Base-by-base conservation (phyloP, 2,888 invertebrate genomes). In the Lapara coniferarum region DNA sequence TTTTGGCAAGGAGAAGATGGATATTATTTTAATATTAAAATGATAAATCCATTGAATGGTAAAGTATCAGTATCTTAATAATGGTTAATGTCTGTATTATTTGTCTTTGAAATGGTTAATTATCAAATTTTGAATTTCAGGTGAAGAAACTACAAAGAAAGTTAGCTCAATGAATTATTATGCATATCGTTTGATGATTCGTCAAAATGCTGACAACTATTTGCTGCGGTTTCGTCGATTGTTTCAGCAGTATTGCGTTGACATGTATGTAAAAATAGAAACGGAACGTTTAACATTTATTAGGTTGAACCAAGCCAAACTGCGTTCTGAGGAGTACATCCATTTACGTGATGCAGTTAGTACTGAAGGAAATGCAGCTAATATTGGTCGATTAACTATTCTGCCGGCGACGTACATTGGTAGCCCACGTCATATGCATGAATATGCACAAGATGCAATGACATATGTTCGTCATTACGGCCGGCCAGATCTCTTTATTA, bases 361-460 rank as follows among this genome's bases (percentile, higher is more conserved):
- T 25, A 25, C 25, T 25, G 25, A 56, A 10, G 56, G 25, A 10
- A 16, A 56, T 25, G 56, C 16, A 10, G 10, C 8, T 8, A 25
- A 25, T 25, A 12, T 55, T 25, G 56, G 56, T 19, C 19, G 25
- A 5, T 12, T 25, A 10, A 25, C 25, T 10, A 56, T 56, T 56
- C 25, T 56, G 4, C 56, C 56, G 25, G n/a, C 56, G 25, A 16
- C 25, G 10, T 56, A 56, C 19, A 25, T 56, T 2, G 56, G 56
- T 8, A 56, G 56, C 10, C 56, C 56, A 25, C 19, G 52, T 13
- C 52, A 52, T 19, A 56, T 56, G 25, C 56, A 56, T 4, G 56
- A 56, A 56, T 56, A 56, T 19, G 25, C 25, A 3, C 56, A 56
- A 56, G 56, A 56, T 19, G 56, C 56, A 12, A 19, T 56, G 56